Evolutionary conservation across 2,797 vertebrate species (phyloP).

Genomic region (Micromesistius poutassou): DNA sequence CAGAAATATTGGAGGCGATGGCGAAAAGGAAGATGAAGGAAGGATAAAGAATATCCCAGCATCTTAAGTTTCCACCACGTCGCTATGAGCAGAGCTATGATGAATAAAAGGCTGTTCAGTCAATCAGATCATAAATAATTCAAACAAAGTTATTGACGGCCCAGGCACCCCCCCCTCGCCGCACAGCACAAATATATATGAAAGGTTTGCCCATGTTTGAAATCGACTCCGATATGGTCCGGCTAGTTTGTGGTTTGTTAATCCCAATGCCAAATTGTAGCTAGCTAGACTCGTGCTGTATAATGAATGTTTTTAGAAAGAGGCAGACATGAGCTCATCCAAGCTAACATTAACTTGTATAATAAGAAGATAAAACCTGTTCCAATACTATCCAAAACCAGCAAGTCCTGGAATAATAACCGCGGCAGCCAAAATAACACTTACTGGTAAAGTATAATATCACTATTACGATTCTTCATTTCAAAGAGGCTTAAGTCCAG

Average conservation of each 20-base stretch:
- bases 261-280: background rate
- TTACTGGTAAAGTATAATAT: background rate
- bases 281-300: background rate
- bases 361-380: background rate
- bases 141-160: background rate
- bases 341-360: background rate
- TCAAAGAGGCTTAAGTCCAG: background rate
- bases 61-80: background rate
- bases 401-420: background rate
- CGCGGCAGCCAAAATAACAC: background rate
- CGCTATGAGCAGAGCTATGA: background rate
- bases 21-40: background rate
- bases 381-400: background rate
- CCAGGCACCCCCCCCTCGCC: background rate
- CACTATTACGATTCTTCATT: background rate
- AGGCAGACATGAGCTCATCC: background rate
- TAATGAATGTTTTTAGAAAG: background rate
- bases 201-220: background rate
- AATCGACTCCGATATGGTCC: background rate
- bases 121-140: conserved; percentile 1
- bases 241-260: background rate
- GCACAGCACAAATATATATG: background rate
- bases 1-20: background rate
- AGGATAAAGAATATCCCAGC: background rate
- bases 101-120: background rate